Conservation (phyloP, 2,113 vertebrate species). For the Laticauda colubrina region DNA sequence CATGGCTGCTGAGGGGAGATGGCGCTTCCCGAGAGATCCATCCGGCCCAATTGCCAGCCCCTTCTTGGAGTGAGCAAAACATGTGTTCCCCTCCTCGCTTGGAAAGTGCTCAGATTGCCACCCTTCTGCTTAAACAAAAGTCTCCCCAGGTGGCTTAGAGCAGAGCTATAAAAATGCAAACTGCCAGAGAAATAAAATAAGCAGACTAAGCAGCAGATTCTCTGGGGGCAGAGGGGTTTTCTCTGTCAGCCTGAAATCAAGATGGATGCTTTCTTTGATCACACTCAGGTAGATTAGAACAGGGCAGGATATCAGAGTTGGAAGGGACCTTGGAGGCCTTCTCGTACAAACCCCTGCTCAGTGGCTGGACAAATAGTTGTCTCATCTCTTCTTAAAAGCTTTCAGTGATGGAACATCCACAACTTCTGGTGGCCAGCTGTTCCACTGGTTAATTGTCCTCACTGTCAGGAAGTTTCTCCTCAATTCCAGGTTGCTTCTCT, state of each 20-base stretch:
- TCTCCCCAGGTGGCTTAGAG: not conserved
- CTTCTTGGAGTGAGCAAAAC: not conserved
- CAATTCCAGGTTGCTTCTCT: not conserved
- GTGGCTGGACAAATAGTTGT: not conserved
- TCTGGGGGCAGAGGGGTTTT: rapidly evolving
- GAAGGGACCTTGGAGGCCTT: not conserved
- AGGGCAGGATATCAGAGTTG: not conserved
- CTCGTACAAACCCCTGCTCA: not conserved
- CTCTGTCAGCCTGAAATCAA: not conserved
- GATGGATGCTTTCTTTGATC: not conserved
- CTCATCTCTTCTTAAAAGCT: not conserved
- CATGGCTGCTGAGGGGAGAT: not conserved
- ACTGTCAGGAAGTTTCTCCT: not conserved
- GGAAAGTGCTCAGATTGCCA: not conserved
- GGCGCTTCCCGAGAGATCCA: not conserved
- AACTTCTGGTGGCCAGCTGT: not conserved
- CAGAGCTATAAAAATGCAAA: not conserved
- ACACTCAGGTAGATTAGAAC: not conserved
- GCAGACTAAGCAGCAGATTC: not conserved
- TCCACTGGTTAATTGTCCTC: not conserved
- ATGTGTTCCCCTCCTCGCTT: not conserved
- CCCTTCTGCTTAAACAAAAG: not conserved
- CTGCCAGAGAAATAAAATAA: not conserved
- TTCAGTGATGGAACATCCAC: too few relatives aligned
- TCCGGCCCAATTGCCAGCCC: not conserved